Conservation (phyloP, 2,888 invertebrate genomes). For the Frankliniella intonsa region DNA sequence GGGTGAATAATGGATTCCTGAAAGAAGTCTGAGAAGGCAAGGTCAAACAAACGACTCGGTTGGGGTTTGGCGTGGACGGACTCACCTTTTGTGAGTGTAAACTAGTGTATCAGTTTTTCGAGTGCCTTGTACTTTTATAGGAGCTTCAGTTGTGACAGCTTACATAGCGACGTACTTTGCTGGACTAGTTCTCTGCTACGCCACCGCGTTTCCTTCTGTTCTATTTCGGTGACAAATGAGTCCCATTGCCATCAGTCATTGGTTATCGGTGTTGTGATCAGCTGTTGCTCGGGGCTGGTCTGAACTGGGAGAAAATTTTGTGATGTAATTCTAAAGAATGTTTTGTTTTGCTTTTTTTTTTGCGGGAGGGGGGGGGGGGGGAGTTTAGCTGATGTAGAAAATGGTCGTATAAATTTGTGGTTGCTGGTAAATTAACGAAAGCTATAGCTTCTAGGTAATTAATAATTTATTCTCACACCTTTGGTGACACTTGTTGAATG, state of each 20-base stretch:
- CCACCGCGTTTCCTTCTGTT: not conserved
- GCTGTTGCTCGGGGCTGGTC: not conserved
- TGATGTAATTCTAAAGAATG: not conserved
- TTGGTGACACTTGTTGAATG: constrained; percentile 18
- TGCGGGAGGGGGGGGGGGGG: not conserved
- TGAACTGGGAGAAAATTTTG: not conserved
- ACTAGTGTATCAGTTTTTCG: no score
- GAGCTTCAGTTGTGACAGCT: no score
- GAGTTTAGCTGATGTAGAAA: not conserved
- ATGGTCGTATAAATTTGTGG: not conserved
- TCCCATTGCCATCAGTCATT: constrained; percentile 13
- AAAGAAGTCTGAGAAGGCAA: no score
- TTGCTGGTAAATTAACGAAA: not conserved
- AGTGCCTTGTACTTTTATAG: no score
- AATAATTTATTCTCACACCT: constrained; percentile 18
- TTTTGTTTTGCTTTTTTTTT: no score
- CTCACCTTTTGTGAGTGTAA: no score
- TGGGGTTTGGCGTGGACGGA: no score
- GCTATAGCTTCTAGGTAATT: not conserved
- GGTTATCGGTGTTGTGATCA: not conserved
- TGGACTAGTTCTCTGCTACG: no score
- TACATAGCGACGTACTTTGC: no score
- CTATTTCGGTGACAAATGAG: not conserved
- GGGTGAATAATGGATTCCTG: not conserved
- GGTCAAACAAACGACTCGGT: no score